Conservation (phyloP, 2,113 vertebrate species). For the Phasianus colchicus region DNA sequence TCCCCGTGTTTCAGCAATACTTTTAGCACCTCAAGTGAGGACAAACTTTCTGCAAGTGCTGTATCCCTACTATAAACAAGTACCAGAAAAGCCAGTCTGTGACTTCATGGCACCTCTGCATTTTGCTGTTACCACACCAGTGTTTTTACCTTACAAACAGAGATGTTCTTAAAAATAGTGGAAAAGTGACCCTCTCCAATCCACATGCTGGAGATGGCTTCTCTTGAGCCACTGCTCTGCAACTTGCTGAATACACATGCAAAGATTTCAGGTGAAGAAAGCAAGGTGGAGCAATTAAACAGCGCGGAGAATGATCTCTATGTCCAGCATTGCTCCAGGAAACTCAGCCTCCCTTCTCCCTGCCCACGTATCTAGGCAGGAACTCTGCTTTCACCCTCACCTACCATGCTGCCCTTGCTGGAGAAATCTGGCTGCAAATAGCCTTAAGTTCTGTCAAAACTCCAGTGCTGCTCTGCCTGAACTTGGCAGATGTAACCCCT, state of each 20-base stretch:
- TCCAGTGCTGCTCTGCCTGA: neutral
- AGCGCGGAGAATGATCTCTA: neutral
- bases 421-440: neutral
- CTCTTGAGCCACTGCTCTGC: neutral
- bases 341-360: neutral
- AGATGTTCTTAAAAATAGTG: neutral
- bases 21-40: neutral
- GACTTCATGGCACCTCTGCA: neutral
- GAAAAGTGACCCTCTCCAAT: neutral
- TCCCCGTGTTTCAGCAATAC: neutral
- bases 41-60: neutral
- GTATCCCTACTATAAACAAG: neutral
- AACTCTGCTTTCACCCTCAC: neutral
- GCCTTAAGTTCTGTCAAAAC: neutral
- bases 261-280: neutral
- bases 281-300: neutral
- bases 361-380: neutral
- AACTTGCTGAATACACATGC: neutral
- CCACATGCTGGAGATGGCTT: neutral
- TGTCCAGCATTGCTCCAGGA: neutral
- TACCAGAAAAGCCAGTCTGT: neutral
- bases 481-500: neutral
- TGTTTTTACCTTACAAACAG: neutral
- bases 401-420: neutral
- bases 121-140: neutral